phyloP scores from a whole-genome alignment of 2,797 vertebrate genomes.

The Margarornis squamiger region DNA sequence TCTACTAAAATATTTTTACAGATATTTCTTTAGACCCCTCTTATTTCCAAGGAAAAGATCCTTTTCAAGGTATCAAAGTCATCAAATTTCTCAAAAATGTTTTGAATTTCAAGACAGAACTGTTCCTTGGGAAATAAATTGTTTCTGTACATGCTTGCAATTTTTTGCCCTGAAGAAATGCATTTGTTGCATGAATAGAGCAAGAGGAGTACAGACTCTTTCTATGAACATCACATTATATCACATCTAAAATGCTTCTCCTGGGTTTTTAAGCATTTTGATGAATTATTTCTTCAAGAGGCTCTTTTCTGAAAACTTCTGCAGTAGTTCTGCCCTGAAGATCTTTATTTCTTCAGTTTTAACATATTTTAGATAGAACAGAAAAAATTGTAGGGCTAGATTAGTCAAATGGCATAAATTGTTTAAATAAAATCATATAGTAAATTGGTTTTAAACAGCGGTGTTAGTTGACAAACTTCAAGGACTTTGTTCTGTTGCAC shows the following conservation, averaged over 20 bases:
- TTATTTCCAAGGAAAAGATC: not conserved
- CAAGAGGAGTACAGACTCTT: not conserved
- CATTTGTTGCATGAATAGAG: not conserved
- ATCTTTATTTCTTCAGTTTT: not conserved
- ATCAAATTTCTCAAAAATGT: not conserved
- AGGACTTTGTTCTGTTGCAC: not conserved
- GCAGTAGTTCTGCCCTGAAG: not conserved
- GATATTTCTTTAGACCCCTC: not conserved
- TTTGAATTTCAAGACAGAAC: not conserved
- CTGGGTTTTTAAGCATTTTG: not conserved
- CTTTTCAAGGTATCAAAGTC: not conserved
- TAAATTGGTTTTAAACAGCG: not conserved
- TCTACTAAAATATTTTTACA: not conserved
- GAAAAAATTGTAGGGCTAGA: not conserved
- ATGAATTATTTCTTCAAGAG: not conserved
- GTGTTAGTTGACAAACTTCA: not conserved
- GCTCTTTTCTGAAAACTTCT: not conserved
- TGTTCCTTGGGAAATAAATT: not conserved
- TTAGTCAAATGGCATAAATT: not conserved
- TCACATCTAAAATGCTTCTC: rapidly evolving
- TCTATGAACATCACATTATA: not conserved
- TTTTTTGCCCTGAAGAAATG: not conserved
- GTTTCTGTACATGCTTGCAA: not conserved
- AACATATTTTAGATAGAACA: not conserved
- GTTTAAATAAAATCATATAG: not conserved